phyloP scores from a whole-genome alignment of 1,140 invertebrate genomes.

The Drosophila ogumai region DNA sequence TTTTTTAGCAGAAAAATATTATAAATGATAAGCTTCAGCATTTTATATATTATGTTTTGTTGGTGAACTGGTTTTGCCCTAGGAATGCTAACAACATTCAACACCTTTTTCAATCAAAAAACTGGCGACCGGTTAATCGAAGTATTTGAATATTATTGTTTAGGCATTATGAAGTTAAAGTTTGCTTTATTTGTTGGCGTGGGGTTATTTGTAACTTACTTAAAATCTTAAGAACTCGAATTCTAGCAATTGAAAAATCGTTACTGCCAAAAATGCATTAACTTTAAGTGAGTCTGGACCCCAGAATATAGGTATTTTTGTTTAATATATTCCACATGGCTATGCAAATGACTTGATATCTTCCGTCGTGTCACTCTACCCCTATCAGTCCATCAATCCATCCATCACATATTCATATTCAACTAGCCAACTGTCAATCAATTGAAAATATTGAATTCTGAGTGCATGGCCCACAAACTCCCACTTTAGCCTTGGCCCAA shows the following conservation, averaged over 20 bases:
- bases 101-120: slow-evolving; percentile 32
- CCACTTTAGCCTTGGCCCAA: slow-evolving; percentile 42
- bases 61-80: slow-evolving; percentile 14
- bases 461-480: slow-evolving; percentile 10
- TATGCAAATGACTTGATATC: slow-evolving; percentile 13
- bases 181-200: not conserved
- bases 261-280: not conserved
- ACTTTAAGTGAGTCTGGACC: not conserved
- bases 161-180: slow-evolving; percentile 5
- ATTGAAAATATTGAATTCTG: slow-evolving; percentile 40
- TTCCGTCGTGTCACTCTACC: slow-evolving; percentile 8
- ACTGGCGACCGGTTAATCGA: slow-evolving; percentile 29
- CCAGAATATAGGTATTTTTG: not conserved
- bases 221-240: not conserved
- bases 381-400: slow-evolving; percentile 46
- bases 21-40: not conserved
- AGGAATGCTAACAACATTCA: slow-evolving; percentile 44
- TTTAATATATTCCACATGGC: slow-evolving; percentile 9
- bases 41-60: not conserved
- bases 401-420: slow-evolving; percentile 25
- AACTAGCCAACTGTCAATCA: slow-evolving; percentile 12
- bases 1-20: slow-evolving; percentile 16
- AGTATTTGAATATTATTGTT: slow-evolving; percentile 15
- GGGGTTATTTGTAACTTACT: not conserved
- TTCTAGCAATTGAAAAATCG: not conserved